Evolutionary conservation across 2,113 vertebrate genomes (phyloP).

Genomic region (Genyomyrus donnyi): DNA sequence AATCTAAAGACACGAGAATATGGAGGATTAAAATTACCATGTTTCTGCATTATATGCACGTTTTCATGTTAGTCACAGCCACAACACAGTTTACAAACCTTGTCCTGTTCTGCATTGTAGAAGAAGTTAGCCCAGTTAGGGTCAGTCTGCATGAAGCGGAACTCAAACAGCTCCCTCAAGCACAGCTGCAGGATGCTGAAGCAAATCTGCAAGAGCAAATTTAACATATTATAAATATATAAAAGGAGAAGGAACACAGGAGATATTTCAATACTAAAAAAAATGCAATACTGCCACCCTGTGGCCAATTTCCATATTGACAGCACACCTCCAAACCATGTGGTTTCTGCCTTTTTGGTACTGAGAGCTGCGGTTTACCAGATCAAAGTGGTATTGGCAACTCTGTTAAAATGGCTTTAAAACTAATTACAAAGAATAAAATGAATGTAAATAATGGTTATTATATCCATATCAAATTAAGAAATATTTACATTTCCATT

Average conservation of each 20-base stretch:
- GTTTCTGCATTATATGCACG: background rate
- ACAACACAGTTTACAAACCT: conserved; percentile 50
- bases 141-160: conserved; percentile 89
- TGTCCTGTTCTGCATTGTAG: conserved; percentile 66
- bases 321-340: background rate
- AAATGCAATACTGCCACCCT: background rate
- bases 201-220: conserved; percentile 60
- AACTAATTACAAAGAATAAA: background rate
- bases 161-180: conserved; percentile 80
- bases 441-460: background rate
- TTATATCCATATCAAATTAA: background rate
- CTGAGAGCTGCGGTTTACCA: background rate
- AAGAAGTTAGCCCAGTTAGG: conserved; percentile 93
- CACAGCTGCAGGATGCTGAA: conserved; percentile 75
- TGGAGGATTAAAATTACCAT: background rate
- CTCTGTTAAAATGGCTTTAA: background rate
- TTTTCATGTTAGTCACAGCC: background rate
- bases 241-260: background rate
- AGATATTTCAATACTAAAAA: background rate
- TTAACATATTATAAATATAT: background rate
- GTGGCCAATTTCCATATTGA: background rate
- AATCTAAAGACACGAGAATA: conserved; percentile 51
- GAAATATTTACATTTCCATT: background rate
- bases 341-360: background rate
- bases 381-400: background rate